Percentiles rank a stretch among this genome's conserved stretches.
These are phyloP conservation scores for Acanthosoma haemorrhoidale DNA, from an alignment of 2,888 invertebrate genomes.

Conservation along the genomic window DNA sequence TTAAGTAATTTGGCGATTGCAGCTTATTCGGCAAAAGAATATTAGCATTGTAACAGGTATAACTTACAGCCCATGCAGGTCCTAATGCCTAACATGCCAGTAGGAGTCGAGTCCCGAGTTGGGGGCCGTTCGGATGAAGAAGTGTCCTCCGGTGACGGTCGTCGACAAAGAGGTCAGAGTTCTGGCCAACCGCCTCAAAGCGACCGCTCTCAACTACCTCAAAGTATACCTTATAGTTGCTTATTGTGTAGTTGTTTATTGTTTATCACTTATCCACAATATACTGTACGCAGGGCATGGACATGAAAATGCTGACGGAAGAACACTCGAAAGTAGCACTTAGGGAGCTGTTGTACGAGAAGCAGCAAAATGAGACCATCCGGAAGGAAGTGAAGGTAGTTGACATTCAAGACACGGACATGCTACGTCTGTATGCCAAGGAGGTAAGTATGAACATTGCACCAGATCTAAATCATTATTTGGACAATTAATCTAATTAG, in stretches of 20 bases:
- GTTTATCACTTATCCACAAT: no score
- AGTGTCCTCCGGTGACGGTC: background rate
- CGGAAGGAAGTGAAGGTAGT: constrained; percentile 21
- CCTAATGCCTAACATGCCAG: constrained; percentile 10
- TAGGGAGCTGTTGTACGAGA: constrained; percentile 4
- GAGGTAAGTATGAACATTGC: constrained; percentile 19
- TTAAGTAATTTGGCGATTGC: no score
- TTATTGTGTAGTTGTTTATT: no score
- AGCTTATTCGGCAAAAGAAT: no score
- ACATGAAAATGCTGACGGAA: background rate
- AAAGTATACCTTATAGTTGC: no score
- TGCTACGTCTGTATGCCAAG: constrained; percentile 23
- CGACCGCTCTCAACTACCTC: background rate
- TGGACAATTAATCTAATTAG: background rate
- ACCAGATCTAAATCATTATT: no score
- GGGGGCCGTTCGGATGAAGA: background rate
- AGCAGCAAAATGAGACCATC: constrained; percentile 16
- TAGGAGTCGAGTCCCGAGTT: constrained; percentile 2
- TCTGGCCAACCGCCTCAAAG: background rate
- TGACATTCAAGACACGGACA: constrained; percentile 29
- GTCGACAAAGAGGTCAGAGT: background rate
- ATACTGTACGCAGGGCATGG: background rate
- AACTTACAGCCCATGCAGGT: background rate
- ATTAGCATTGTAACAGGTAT: background rate
- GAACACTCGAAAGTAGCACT: background rate